Evolutionary conservation across 2,888 invertebrate genomes (phyloP).

Genomic region (Meganola albula): DNA sequence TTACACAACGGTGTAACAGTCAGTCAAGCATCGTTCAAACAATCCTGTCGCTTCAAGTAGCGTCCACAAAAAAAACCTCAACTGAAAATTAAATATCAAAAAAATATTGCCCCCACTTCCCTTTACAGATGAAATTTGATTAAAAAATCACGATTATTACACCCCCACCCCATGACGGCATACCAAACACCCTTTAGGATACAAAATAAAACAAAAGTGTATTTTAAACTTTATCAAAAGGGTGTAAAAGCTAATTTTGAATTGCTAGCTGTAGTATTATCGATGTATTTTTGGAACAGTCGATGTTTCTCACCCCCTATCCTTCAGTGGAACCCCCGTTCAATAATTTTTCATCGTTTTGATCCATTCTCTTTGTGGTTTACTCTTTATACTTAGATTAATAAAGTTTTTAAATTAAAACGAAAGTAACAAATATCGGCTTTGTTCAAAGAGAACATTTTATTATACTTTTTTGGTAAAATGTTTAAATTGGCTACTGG

Average conservation of each 20-base stretch:
- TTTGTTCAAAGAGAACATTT: constrained; percentile 36
- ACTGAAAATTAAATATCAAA: constrained; percentile 77
- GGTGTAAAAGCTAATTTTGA: constrained; percentile 17
- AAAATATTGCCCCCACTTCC: constrained; percentile 75
- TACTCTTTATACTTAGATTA: constrained; percentile 72
- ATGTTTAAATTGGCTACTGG: constrained; percentile 21
- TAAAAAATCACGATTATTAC: constrained; percentile 80
- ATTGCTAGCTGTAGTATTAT: constrained; percentile 30
- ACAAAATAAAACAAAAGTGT: constrained; percentile 8
- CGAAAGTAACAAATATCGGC: constrained; percentile 56
- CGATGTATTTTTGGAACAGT: constrained; percentile 57
- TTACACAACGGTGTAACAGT: constrained; percentile 38
- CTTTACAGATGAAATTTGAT: constrained; percentile 78
- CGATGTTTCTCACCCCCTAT: constrained; percentile 54
- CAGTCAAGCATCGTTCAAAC: constrained; percentile 52
- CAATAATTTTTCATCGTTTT: constrained; percentile 78
- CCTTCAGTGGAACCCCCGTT: constrained; percentile 62
- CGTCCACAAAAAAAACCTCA: constrained; percentile 51
- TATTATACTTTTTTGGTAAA: constrained; percentile 30
- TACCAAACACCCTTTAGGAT: constrained; percentile 34
- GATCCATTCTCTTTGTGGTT: constrained; percentile 72
- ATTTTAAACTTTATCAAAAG: constrained; percentile 24
- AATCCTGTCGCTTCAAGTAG: constrained; percentile 65
- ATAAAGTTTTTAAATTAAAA: constrained; percentile 77
- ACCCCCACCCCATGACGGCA: constrained; percentile 58